A percentile compares a stretch with the other conserved stretches of the same genome.
Conservation (phyloP, 1,140 invertebrate species). For the Drosophila erecta region DNA sequence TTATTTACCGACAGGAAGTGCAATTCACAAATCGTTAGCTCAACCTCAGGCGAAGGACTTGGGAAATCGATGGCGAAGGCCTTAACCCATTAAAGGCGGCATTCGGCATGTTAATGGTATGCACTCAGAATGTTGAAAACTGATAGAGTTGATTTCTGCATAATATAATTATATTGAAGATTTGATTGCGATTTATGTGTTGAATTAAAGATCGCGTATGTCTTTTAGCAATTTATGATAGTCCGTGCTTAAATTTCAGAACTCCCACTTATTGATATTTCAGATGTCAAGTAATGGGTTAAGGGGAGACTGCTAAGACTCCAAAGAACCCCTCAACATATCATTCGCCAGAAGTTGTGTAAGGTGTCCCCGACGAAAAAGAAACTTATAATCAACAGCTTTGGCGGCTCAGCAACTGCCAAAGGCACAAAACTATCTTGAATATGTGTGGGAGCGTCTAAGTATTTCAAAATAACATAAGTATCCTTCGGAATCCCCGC, state of each 20-base stretch:
- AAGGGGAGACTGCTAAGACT: no score
- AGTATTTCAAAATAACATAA: slow-evolving; percentile 77
- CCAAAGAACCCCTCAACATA: slow-evolving; percentile 5
- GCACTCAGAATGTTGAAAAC: no score
- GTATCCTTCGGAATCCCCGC: slow-evolving; percentile 53
- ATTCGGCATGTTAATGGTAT: no score
- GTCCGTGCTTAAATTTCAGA: no score
- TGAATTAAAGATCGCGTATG: no score
- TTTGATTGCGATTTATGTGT: no score
- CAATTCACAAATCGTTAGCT: slow-evolving; percentile 83
- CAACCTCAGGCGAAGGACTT: slow-evolving; percentile 41
- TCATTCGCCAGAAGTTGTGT: slow-evolving; percentile 25
- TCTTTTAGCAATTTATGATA: no score
- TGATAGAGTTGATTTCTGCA: no score
- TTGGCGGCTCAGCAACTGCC: slow-evolving; percentile 75
- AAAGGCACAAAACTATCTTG: slow-evolving; percentile 64
- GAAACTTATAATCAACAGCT: slow-evolving; percentile 81
- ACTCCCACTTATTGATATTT: no score
- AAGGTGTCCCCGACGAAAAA: slow-evolving; percentile 51
- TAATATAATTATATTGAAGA: no score
- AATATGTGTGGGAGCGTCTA: slow-evolving; percentile 44
- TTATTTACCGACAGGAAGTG: slow-evolving; percentile 82
- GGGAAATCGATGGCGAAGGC: slow-evolving; percentile 45
- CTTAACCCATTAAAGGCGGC: slow-evolving; percentile 19
- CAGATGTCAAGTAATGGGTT: background rate